These are phyloP conservation scores for Sebastes itinus DNA, from an alignment of 2,797 vertebrate genomes.

Conservation along the genomic window DNA sequence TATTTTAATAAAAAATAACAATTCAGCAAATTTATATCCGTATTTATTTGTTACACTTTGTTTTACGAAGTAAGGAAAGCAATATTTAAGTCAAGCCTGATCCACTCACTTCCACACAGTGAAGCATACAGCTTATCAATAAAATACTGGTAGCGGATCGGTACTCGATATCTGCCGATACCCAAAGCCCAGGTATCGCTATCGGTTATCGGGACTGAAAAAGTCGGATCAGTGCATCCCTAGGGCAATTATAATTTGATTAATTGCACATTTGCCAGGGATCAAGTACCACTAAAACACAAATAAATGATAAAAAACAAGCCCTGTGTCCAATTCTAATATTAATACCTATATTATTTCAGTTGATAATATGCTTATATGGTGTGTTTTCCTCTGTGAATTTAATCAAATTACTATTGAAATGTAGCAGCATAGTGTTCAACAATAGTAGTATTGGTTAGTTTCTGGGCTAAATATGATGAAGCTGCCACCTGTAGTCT, in stretches of 20 bases:
- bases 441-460: not conserved
- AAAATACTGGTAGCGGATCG: too few relatives aligned
- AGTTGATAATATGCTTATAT: not conserved
- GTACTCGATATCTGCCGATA: too few relatives aligned
- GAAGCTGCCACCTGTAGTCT: conserved; percentile 9
- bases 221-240: too few relatives aligned
- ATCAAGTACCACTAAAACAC: not conserved
- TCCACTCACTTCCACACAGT: too few relatives aligned
- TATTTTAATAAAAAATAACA: too few relatives aligned
- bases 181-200: too few relatives aligned
- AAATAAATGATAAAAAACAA: not conserved
- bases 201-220: too few relatives aligned
- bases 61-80: too few relatives aligned
- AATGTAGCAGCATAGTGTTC: not conserved
- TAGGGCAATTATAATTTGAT: not conserved
- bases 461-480: not conserved
- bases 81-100: too few relatives aligned
- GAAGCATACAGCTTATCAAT: too few relatives aligned
- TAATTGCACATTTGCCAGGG: not conserved
- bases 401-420: not conserved
- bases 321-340: not conserved
- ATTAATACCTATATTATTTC: not conserved
- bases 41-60: too few relatives aligned
- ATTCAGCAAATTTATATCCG: too few relatives aligned
- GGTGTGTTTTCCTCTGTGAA: not conserved